Conservation (phyloP, 1,140 invertebrate genomes). For the Vollenhovia emeryi region DNA sequence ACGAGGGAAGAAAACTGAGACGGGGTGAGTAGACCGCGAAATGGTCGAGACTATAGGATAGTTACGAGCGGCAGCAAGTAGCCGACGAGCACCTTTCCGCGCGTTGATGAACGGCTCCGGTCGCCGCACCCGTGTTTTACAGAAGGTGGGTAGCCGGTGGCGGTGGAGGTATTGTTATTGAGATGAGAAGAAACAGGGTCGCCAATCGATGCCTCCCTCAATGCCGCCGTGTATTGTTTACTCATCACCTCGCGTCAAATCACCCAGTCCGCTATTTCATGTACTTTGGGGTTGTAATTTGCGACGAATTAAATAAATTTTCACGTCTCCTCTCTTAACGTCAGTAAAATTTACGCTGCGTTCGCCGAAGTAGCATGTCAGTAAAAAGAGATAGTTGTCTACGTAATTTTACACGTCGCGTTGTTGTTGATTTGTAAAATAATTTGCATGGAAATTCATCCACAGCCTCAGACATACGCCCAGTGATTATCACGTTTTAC, state of each 20-base stretch:
- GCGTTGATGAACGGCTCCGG: slow-evolving; percentile 19
- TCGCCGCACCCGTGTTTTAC: slow-evolving; percentile 52
- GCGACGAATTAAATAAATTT: neutral
- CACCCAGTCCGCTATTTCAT: neutral
- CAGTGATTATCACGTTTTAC: neutral
- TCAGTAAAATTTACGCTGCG: neutral
- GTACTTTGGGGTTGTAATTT: neutral
- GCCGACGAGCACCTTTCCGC: slow-evolving; percentile 9
- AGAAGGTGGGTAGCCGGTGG: slow-evolving; percentile 51
- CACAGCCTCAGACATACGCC: neutral
- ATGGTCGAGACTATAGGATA: slow-evolving; percentile 13
- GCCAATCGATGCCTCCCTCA: neutral
- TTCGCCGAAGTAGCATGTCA: neutral
- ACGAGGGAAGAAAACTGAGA: neutral
- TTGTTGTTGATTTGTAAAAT: neutral
- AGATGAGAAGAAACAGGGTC: neutral
- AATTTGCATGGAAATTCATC: neutral
- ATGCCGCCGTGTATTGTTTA: neutral
- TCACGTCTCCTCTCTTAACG: neutral
- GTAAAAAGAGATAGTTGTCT: neutral
- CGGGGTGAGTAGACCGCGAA: slow-evolving; percentile 25
- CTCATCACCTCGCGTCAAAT: neutral
- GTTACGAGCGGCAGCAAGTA: neutral
- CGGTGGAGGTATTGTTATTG: slow-evolving; percentile 25
- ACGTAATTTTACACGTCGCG: neutral